These are phyloP conservation scores for Xenus cinereus DNA, from an alignment of 2,113 vertebrate species.

Conservation along the genomic window DNA sequence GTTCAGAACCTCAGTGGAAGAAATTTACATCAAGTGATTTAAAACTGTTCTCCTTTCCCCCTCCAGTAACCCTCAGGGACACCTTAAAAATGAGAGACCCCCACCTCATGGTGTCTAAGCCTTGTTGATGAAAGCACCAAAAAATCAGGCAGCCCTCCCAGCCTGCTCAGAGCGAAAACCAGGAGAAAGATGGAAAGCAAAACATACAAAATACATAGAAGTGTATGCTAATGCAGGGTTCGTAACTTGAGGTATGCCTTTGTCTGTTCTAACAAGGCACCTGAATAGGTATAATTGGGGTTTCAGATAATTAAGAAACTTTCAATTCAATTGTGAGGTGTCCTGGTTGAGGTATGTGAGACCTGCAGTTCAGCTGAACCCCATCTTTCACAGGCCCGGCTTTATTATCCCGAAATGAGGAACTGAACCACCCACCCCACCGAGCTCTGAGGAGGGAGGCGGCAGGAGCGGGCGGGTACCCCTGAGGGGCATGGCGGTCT, in stretches of 20 bases:
- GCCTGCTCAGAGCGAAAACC: background rate
- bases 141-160: background rate
- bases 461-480: background rate
- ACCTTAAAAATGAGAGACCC: background rate
- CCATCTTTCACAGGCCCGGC: background rate
- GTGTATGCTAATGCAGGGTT: background rate
- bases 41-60: background rate
- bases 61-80: background rate
- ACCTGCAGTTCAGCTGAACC: background rate
- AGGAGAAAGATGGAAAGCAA: background rate
- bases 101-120: background rate
- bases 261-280: background rate
- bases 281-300: background rate
- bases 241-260: background rate
- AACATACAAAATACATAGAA: background rate
- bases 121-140: background rate
- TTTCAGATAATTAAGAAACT: background rate
- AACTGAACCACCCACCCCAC: accelerated
- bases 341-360: background rate
- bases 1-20: background rate
- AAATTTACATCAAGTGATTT: background rate
- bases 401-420: background rate
- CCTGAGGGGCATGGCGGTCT: background rate
- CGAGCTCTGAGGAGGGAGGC: background rate
- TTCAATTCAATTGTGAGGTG: background rate